Conservation (phyloP, 2,797 vertebrate genomes). For the Eidolon dupreanum region DNA sequence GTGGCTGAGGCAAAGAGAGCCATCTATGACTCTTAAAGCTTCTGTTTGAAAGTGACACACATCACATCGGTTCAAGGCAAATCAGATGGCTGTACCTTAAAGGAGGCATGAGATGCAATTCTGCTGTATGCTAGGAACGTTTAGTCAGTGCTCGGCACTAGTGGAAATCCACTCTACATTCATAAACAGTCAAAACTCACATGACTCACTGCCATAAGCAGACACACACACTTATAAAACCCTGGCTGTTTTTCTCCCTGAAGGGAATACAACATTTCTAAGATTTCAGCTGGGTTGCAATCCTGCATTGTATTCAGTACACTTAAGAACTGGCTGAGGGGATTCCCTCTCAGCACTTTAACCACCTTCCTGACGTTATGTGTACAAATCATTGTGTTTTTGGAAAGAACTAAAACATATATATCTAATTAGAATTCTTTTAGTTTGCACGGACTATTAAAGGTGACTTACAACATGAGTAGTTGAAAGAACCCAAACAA, state of each 20-base stretch:
- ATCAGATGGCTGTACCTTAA: neutral
- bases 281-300: neutral
- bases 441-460: neutral
- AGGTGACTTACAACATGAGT: neutral
- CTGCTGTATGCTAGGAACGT: neutral
- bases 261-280: neutral
- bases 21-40: neutral
- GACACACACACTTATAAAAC: neutral
- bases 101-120: neutral
- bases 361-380: neutral
- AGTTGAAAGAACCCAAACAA: neutral
- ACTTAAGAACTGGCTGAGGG: neutral
- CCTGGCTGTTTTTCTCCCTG: neutral
- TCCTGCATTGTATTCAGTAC: neutral
- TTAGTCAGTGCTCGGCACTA: neutral
- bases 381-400: neutral
- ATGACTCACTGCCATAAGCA: neutral
- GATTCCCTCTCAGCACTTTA: neutral
- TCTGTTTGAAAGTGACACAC: neutral
- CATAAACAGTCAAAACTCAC: neutral
- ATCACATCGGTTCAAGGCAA: neutral
- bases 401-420: neutral
- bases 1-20: neutral
- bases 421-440: neutral
- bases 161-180: neutral